A percentile compares a stretch with the other conserved stretches of the same genome.
These are phyloP conservation scores for Phyllostomus hastatus DNA, from an alignment of 2,113 vertebrate genomes.

Conservation along the genomic window DNA sequence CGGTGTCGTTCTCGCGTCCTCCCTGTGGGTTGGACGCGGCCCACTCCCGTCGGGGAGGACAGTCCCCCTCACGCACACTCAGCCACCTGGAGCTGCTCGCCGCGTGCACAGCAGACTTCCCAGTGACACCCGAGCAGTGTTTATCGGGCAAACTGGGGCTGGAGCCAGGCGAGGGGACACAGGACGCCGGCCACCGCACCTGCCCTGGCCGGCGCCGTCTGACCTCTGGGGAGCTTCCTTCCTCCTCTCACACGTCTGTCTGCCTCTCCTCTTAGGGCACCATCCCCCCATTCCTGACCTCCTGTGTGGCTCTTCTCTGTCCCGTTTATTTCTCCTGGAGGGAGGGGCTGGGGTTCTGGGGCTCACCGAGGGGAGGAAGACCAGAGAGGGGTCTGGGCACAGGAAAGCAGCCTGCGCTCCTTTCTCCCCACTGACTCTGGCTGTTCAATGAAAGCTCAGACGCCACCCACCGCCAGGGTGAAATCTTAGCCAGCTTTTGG, in stretches of 20 bases:
- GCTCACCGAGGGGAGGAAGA: not conserved
- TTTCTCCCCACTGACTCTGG: not conserved
- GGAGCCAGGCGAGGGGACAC: not conserved
- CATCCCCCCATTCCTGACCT: not conserved
- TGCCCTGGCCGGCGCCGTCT: not conserved
- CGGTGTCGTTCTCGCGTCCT: not conserved
- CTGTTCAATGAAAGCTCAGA: not conserved
- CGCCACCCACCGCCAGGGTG: not conserved
- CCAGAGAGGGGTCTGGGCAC: not conserved
- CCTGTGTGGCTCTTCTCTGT: not conserved
- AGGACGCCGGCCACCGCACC: not conserved
- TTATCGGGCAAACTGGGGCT: not conserved
- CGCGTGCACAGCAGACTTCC: too few relatives aligned
- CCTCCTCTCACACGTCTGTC: not conserved
- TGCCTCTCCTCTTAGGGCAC: not conserved
- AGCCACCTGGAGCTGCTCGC: too few relatives aligned
- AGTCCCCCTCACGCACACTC: not conserved
- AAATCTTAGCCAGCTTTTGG: not conserved
- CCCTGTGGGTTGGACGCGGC: not conserved
- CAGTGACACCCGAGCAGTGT: not conserved
- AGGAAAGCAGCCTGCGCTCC: not conserved
- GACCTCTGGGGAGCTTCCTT: not conserved
- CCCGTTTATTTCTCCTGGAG: not conserved
- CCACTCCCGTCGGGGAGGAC: not conserved
- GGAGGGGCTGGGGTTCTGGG: not conserved